Percentiles rank a stretch among this genome's conserved stretches.
Evolutionary conservation across 2,888 invertebrate genomes (phyloP).

Genomic region (Coenonympha arcania): DNA sequence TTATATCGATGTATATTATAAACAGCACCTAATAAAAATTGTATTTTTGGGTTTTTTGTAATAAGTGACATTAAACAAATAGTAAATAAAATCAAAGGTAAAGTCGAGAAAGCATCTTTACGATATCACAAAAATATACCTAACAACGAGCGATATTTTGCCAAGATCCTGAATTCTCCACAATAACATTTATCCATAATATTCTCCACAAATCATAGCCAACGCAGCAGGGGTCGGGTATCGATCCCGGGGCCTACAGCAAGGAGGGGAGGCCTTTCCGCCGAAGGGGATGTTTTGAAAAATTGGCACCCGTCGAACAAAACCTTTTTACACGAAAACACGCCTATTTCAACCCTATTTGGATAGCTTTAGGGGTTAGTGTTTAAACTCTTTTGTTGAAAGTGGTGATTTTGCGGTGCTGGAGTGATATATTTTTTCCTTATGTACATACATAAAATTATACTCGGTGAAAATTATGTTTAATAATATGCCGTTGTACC

Average conservation of each 20-base stretch:
- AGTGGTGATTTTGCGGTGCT: slow-evolving; percentile 15
- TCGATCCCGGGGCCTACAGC: slow-evolving; percentile 68
- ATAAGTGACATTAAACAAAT: too few relatives aligned
- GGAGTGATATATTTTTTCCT: slow-evolving; percentile 17
- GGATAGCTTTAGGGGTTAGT: slow-evolving; percentile 19
- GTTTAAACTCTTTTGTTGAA: slow-evolving; percentile 7
- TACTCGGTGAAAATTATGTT: background rate
- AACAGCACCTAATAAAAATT: too few relatives aligned
- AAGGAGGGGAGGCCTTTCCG: slow-evolving; percentile 63
- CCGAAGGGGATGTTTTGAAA: slow-evolving; percentile 66
- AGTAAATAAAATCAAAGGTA: too few relatives aligned
- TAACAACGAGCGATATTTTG: background rate
- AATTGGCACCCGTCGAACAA: slow-evolving; percentile 64
- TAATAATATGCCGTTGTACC: background rate
- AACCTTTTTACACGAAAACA: slow-evolving; percentile 36
- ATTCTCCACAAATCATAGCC: slow-evolving; percentile 44
- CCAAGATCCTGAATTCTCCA: background rate
- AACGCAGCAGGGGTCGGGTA: slow-evolving; percentile 57
- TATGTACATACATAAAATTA: slow-evolving; percentile 9
- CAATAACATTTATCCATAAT: slow-evolving; percentile 21
- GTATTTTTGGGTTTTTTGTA: too few relatives aligned
- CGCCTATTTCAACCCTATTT: slow-evolving; percentile 26
- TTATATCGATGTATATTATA: too few relatives aligned
- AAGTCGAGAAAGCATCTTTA: background rate
- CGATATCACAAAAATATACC: background rate